These are phyloP conservation scores for Drosophila kuntzei DNA, from an alignment of 2,888 invertebrate species.

Conservation along the genomic window DNA sequence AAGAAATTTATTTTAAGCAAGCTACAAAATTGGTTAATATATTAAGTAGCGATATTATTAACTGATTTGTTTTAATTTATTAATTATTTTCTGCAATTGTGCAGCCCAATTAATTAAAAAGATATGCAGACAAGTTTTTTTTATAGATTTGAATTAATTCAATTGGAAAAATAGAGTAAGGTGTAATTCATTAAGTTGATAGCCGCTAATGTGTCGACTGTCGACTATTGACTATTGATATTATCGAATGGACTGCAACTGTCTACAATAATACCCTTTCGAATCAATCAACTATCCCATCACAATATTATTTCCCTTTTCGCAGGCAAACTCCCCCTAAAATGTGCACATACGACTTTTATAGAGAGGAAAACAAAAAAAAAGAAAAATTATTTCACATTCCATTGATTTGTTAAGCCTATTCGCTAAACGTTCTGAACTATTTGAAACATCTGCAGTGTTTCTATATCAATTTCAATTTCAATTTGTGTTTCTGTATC, in stretches of 20 bases:
- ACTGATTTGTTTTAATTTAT: too few relatives aligned
- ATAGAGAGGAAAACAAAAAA: not conserved
- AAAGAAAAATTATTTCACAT: conserved; percentile 27
- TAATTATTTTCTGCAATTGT: too few relatives aligned
- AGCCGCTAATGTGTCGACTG: conserved; percentile 2
- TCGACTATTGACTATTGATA: not conserved
- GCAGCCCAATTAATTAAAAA: too few relatives aligned
- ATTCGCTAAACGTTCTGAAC: conserved; percentile 48
- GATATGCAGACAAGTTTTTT: too few relatives aligned
- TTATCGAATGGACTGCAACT: not conserved
- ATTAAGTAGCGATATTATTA: too few relatives aligned
- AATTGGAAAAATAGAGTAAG: not conserved
- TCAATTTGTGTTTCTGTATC: conserved; percentile 30
- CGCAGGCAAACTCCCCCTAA: conserved; percentile 3
- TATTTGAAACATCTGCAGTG: conserved; percentile 59
- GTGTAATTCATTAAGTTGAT: not conserved
- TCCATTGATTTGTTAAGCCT: conserved; percentile 33
- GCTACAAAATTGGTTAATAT: too few relatives aligned
- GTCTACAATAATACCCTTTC: conserved; percentile 3
- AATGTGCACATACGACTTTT: conserved; percentile 15
- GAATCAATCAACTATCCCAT: conserved; percentile 29
- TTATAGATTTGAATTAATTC: too few relatives aligned
- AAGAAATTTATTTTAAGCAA: too few relatives aligned
- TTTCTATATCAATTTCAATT: conserved; percentile 38
- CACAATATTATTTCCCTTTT: conserved; percentile 6